Percentiles rank a stretch among this genome's conserved stretches.
Conservation (phyloP, 2,888 invertebrate species). For the Sminthurides aquaticus region DNA sequence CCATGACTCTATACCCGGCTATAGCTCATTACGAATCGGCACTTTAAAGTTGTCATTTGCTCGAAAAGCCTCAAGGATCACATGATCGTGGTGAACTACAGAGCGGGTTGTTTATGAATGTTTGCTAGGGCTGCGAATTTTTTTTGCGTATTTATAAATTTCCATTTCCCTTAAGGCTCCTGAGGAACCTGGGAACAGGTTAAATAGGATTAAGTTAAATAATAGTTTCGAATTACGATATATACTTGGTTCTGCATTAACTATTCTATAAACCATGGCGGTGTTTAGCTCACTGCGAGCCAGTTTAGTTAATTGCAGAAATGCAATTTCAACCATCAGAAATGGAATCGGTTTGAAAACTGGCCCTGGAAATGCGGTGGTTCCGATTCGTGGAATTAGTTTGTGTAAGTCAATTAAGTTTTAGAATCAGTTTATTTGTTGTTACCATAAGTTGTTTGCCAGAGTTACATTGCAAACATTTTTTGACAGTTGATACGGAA, state of each 20-base stretch:
- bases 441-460: no score
- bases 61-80: no score
- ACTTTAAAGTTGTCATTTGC: no score
- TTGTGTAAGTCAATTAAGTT: background rate
- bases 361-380: background rate
- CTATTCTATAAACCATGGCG: background rate
- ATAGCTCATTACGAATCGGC: no score
- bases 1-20: no score
- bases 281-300: background rate
- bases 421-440: no score
- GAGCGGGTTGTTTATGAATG: background rate
- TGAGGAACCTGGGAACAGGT: no score
- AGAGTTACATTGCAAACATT: no score
- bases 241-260: background rate
- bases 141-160: no score
- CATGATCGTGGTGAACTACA: background rate
- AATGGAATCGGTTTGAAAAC: background rate
- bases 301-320: background rate
- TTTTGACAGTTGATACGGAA: no score
- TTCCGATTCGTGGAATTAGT: background rate
- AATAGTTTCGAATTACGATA: no score
- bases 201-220: no score
- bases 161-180: background rate
- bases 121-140: background rate
- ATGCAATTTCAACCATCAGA: background rate